These are phyloP conservation scores for Tetramorium bicarinatum DNA, from an alignment of 2,888 invertebrate genomes.

Conservation along the genomic window DNA sequence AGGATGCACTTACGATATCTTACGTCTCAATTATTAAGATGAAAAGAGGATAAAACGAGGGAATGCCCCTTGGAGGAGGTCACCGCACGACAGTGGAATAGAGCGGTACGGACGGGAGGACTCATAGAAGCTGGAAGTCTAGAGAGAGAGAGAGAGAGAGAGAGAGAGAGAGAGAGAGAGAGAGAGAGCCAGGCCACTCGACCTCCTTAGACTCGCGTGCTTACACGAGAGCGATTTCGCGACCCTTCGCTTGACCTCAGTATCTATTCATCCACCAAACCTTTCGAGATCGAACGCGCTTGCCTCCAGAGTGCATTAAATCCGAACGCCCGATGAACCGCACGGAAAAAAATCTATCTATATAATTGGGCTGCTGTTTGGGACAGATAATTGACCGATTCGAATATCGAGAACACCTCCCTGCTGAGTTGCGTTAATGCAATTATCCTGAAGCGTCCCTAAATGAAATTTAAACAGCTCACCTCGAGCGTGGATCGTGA, in stretches of 20 bases:
- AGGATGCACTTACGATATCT: constrained; percentile 62
- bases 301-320: constrained; percentile 45
- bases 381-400: constrained; percentile 25
- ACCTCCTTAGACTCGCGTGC: constrained; percentile 69
- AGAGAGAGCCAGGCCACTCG: constrained; percentile 68
- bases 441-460: not conserved
- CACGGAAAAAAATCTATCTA: constrained; percentile 22
- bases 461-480: not conserved
- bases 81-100: constrained; percentile 7
- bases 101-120: constrained; percentile 34
- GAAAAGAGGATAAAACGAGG: constrained; percentile 47
- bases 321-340: not conserved
- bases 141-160: constrained; percentile 64
- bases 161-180: too few species aligned
- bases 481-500: not conserved
- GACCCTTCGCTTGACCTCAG: constrained; percentile 61
- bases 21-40: constrained; percentile 69
- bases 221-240: constrained; percentile 65
- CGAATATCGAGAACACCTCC: not conserved
- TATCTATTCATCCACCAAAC: constrained; percentile 62
- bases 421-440: constrained; percentile 6
- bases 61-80: constrained; percentile 34
- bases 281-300: constrained; percentile 51
- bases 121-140: constrained; percentile 58
- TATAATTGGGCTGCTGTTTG: not conserved